A percentile compares a stretch with the other conserved stretches of the same genome.
These are phyloP conservation scores for Leptopilina clavipes DNA, from an alignment of 1,140 invertebrate genomes.

Conservation along the genomic window DNA sequence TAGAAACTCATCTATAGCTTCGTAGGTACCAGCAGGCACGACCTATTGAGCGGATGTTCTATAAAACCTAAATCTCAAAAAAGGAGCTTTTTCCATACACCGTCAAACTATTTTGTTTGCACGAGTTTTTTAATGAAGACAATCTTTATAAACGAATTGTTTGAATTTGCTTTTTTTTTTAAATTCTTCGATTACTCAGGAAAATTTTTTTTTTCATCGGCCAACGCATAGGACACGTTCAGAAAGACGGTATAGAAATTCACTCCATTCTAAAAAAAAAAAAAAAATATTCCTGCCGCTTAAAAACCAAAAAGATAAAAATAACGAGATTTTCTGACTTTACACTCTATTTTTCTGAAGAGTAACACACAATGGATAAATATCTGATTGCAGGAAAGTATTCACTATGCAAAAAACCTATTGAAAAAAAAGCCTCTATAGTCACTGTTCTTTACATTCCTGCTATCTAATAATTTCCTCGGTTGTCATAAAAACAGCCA, in stretches of 20 bases:
- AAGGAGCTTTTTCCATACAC: too few relatives aligned
- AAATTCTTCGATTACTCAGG: too few relatives aligned
- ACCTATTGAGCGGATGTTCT: constrained; percentile 47
- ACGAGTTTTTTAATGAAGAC: too few relatives aligned
- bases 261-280: background rate
- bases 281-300: background rate
- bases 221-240: too few relatives aligned
- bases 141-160: too few relatives aligned
- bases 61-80: constrained; percentile 11
- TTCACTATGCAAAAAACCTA: background rate
- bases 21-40: constrained; percentile 50
- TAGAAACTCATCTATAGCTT: constrained; percentile 38
- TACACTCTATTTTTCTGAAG: constrained; percentile 13
- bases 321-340: background rate
- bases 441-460: constrained; percentile 1
- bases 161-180: too few relatives aligned
- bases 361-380: background rate
- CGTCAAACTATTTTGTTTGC: too few relatives aligned
- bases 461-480: constrained; percentile 4
- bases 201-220: background rate
- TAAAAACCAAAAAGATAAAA: background rate
- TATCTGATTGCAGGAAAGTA: constrained; percentile 4
- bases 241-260: background rate
- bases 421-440: background rate
- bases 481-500: constrained; percentile 1